Conservation (phyloP, 2,113 vertebrate species). For the Perca fluviatilis region DNA sequence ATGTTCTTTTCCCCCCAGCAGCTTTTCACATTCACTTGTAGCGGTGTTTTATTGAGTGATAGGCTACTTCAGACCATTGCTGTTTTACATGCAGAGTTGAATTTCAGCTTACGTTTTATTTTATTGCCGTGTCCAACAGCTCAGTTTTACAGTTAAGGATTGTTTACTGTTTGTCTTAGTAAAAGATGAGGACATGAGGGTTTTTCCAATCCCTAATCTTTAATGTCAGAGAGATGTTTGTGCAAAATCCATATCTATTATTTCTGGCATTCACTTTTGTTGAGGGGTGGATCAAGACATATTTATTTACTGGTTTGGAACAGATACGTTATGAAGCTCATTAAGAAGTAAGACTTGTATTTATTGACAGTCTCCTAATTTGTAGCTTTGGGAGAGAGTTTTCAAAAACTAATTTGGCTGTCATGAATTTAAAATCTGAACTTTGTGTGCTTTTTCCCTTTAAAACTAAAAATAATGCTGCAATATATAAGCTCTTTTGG, state of each 20-base stretch:
- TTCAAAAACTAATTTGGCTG: constrained; percentile 33
- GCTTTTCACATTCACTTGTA: constrained; percentile 46
- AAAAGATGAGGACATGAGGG: constrained; percentile 2
- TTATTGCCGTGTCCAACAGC: constrained; percentile 10
- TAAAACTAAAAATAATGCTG: constrained; percentile 60
- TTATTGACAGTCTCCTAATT: constrained; percentile 41
- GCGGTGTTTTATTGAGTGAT: constrained; percentile 50
- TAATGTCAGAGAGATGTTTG: constrained; percentile 39
- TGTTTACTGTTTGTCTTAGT: constrained; percentile 36
- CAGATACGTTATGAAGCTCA: constrained; percentile 33
- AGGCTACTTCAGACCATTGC: constrained; percentile 50
- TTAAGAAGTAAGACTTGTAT: constrained; percentile 5
- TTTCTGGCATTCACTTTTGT: constrained; percentile 8
- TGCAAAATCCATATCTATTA: constrained; percentile 43
- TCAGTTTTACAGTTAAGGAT: constrained; percentile 17
- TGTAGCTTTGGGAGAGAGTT: constrained; percentile 13
- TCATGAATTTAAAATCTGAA: constrained; percentile 25
- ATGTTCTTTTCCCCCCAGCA: constrained; percentile 20
- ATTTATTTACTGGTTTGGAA: constrained; percentile 27
- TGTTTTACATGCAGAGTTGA: constrained; percentile 39
- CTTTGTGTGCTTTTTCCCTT: constrained; percentile 55
- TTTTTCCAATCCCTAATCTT: constrained; percentile 14
- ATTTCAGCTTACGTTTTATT: constrained; percentile 10
- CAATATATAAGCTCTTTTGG: constrained; percentile 32
- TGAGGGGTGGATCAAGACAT: not conserved